These are phyloP conservation scores for Drosophila equinoxialis DNA, from an alignment of 1,140 invertebrate species.

Conservation along the genomic window DNA sequence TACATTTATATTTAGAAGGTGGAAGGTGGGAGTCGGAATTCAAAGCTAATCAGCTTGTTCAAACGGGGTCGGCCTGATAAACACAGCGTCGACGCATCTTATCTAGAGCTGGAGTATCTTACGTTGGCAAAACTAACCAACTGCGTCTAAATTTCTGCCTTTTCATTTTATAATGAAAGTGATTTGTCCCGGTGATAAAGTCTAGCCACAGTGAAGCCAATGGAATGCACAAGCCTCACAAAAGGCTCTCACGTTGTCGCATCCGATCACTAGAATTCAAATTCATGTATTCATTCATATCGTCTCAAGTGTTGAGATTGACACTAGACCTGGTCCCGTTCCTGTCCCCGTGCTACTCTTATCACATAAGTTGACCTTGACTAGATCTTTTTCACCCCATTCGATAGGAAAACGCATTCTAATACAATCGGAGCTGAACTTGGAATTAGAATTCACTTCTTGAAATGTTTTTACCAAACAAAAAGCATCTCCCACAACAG, in stretches of 20 bases:
- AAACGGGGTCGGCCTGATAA: conserved; percentile 53
- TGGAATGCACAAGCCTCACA: background rate
- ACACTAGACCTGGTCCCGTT: conserved; percentile 10
- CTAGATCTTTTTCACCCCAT: background rate
- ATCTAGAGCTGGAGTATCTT: conserved; percentile 40
- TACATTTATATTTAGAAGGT: background rate
- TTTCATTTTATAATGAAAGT: conserved; percentile 12
- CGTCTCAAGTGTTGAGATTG: conserved; percentile 30
- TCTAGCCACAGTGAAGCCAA: background rate
- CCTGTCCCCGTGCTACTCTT: conserved; percentile 41
- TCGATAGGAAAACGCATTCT: conserved; percentile 3
- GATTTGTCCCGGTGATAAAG: background rate
- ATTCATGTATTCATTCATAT: conserved; percentile 58
- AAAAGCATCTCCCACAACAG: background rate
- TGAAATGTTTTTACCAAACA: background rate
- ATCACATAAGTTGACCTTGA: conserved; percentile 19
- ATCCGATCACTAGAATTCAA: conserved; percentile 18
- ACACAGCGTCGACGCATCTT: conserved; percentile 26
- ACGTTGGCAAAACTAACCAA: conserved; percentile 8
- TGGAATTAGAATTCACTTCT: conserved; percentile 40
- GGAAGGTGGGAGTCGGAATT: conserved; percentile 1
- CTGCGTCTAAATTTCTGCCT: conserved; percentile 5
- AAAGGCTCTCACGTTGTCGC: conserved; percentile 20
- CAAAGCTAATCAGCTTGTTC: conserved; percentile 44
- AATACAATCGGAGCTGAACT: conserved; percentile 36